Evolutionary conservation across 2,797 vertebrate species (phyloP), one percentile per base, ranked within the genome.

Genomic region (Onychomys arenicola): DNA sequence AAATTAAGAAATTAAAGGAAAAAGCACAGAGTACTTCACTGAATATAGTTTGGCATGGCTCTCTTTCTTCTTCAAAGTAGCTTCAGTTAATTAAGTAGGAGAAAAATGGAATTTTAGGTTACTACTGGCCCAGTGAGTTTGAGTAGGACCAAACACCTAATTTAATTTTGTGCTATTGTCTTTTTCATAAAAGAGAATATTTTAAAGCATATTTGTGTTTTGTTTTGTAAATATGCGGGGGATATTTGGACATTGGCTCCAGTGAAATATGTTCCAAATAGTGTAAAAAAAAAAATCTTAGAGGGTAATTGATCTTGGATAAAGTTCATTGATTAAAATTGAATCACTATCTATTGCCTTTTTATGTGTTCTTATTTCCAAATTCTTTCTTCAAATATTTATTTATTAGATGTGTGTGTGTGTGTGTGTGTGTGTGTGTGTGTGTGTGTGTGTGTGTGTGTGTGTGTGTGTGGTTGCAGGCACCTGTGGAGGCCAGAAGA

Each of bases 141-240:
- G 61, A 73, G 63, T 55, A 69, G 52, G 7, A 93, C 29, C 3
- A 89, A 21, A 43, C 52, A 77, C 6, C 27, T 80, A 40, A 40
- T 71, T 75, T 88, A 76, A 84, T 87, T 85, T 23, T 87, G 78
- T 21, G 69, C 52, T 93, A 2, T 27, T 86, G 0, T 75, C 91
- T 2, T 25, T 91, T 52, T 88, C 43, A 34, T 40, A 61, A 55
- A 61, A 91, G 29, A 57, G 5, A 89, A 40, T 6, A 65, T 55
- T 95, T 94, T 85, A 67, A 92, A 95, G 37, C 76, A 78, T 43
- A 63, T 82, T 67, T 10, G 61, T 34, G 7, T 61, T 90, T 90
- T 89, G 5, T 57, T 97, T 93, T 91, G 3, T 12, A 59, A 91
- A 52, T 34, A 59, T 88, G 37, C 52, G 61, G 4, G 46, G 46